Evolutionary conservation across 53 echinoderm and acorn worm species (phyloP), one percentile per base, ranked within the genome.

Genomic region (Mesocentrotus franciscanus): DNA sequence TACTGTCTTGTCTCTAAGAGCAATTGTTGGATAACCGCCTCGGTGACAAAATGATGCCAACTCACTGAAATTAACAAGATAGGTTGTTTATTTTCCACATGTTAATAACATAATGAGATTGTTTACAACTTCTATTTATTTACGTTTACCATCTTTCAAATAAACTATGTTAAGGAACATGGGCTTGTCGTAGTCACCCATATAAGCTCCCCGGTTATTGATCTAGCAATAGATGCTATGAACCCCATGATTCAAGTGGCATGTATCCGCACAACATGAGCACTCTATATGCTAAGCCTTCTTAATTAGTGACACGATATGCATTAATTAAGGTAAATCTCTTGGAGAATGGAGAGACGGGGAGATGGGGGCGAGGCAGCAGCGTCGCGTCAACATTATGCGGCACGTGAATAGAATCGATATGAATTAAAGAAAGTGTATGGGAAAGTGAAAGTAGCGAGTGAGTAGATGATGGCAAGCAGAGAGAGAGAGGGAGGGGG

Each of bases 271-370:
- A n/a, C 32, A 1, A 57, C 60, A 59, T 59, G 89, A 59, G 85
- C 56, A 26, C 56, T 16, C 10, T 78, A 34, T 26, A 90, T 90
- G 90, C 90, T 60, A 90, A 90, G 90, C 29, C 90, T 29, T 58
- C 90, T 27, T 90, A 90, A 90, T 90, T 90, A 90, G 90, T 60
- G 60, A 60, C 90, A 27, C 58, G 60, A 90, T 60, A n/a, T 90
- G 90, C 60, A 90, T 90, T 90, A 90, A 90, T 90, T 90, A 90
- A 60, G 58, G 59, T 27, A 36, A 17, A 81, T 81, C 81, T 42
- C 17, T 39, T 20, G 81, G 36, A 42, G 81, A 42, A 39, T 18
- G 7, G 78, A 34, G 78, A 78, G 78, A 34, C 24, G 76, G 76
- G 33, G 76, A 32, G 75, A 75, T 75, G 75, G 75, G 76, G 33